These are phyloP conservation scores for Telenomus remus DNA, from an alignment of 1,140 invertebrate species.

Conservation along the genomic window DNA sequence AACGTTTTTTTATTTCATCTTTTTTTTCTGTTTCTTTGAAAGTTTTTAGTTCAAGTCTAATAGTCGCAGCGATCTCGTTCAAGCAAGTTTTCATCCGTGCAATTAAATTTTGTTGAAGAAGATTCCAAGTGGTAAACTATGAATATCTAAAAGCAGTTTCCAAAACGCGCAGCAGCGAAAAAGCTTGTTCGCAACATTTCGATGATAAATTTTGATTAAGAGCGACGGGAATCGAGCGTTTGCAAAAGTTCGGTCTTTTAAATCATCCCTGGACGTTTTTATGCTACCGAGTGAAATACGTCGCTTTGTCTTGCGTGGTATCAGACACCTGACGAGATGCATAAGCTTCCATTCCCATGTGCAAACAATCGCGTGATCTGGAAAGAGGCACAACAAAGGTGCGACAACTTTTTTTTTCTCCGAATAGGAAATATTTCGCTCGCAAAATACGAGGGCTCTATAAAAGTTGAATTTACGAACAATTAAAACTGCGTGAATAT, in stretches of 20 bases:
- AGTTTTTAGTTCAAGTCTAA: too few relatives aligned
- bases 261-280: slow-evolving; percentile 25
- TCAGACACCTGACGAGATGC: not conserved
- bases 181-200: slow-evolving; percentile 15
- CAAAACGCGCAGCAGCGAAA: too few relatives aligned
- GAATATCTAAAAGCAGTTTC: too few relatives aligned
- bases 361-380: not conserved
- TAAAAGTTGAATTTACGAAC: too few relatives aligned
- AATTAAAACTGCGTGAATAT: too few relatives aligned
- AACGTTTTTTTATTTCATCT: too few relatives aligned
- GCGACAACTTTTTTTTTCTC: not conserved
- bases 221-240: slow-evolving; percentile 1
- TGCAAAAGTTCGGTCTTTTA: slow-evolving; percentile 14
- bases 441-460: too few relatives aligned
- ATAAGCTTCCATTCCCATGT: slow-evolving; percentile 6
- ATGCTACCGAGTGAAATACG: slow-evolving; percentile 7
- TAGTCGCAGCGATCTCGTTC: too few relatives aligned
- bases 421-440: not conserved
- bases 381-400: not conserved
- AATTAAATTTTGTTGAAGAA: too few relatives aligned
- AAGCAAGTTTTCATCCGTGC: too few relatives aligned
- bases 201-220: slow-evolving; percentile 11
- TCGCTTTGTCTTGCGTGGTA: slow-evolving; percentile 2
- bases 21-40: too few relatives aligned
- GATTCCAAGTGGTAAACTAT: too few relatives aligned